phyloP scores from a whole-genome alignment of 1,140 invertebrate genomes.

The Anagrus nilaparvatae region DNA sequence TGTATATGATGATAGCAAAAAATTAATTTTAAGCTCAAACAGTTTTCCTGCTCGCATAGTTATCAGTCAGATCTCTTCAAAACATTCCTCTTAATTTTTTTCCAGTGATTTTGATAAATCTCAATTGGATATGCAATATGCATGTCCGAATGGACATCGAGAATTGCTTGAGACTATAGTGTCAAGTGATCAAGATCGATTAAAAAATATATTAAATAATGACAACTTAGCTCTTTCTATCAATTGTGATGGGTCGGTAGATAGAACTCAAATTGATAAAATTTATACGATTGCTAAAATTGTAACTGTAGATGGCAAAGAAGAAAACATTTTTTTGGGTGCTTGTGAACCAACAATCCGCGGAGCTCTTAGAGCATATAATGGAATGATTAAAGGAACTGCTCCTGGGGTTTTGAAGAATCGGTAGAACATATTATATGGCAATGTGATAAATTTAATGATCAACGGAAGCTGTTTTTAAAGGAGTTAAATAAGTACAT shows the following conservation, averaged over 20 bases:
- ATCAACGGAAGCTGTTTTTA: neutral
- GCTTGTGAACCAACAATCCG: neutral
- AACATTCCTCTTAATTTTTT: neutral
- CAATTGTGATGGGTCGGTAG: neutral
- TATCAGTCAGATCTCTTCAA: too few relatives aligned
- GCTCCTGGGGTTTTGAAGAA: neutral
- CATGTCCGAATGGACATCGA: neutral
- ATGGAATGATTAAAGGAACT: too few relatives aligned
- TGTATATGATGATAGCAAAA: neutral
- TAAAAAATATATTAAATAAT: too few relatives aligned
- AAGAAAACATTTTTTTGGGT: neutral
- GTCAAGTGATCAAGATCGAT: neutral
- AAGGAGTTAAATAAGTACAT: too few relatives aligned
- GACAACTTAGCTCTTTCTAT: neutral
- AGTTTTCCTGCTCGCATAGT: neutral
- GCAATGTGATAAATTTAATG: neutral
- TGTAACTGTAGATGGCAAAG: neutral
- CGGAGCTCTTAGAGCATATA: neutral
- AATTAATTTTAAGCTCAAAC: neutral
- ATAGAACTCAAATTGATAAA: conserved; percentile 1
- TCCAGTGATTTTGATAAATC: neutral
- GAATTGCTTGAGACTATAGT: neutral
- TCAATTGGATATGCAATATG: neutral
- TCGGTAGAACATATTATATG: neutral
- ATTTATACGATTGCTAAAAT: neutral